A percentile compares a stretch with the other conserved stretches of the same genome.
phyloP scores from a whole-genome alignment of 2,113 vertebrate genomes.

The Antidorcas marsupialis region DNA sequence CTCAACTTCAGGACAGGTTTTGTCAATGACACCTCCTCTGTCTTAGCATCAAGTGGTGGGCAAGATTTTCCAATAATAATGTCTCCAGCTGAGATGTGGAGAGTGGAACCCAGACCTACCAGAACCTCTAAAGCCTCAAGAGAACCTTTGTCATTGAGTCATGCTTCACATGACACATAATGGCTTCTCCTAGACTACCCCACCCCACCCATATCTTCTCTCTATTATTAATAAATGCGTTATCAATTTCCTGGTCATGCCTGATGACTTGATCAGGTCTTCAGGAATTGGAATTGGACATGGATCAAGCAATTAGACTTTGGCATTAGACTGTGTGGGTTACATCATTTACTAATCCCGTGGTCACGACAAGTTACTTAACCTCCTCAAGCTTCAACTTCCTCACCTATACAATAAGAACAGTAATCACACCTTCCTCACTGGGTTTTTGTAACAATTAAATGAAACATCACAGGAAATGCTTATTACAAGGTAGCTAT shows the following conservation, averaged over 20 bases:
- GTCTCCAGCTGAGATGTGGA: background rate
- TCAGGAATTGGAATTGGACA: background rate
- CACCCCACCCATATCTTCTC: background rate
- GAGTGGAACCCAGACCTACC: background rate
- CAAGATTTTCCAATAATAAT: constrained; percentile 47
- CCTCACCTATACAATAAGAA: background rate
- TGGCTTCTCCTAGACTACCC: background rate
- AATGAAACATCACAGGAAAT: background rate
- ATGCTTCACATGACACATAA: background rate
- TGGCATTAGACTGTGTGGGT: background rate
- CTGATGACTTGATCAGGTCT: background rate
- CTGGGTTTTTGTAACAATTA: background rate
- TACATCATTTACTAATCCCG: background rate
- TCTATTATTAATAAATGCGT: background rate
- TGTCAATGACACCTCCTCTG: constrained; percentile 39
- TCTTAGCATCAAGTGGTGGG: background rate
- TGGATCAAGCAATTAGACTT: background rate
- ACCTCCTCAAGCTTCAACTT: background rate
- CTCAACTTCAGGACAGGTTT: constrained; percentile 37
- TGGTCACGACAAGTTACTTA: background rate
- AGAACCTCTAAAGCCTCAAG: background rate
- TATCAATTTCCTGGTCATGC: background rate
- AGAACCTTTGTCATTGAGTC: background rate
- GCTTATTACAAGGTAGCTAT: background rate
- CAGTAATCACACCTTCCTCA: background rate